Conservation (phyloP, 2,113 vertebrate species). For the Apus apus region DNA sequence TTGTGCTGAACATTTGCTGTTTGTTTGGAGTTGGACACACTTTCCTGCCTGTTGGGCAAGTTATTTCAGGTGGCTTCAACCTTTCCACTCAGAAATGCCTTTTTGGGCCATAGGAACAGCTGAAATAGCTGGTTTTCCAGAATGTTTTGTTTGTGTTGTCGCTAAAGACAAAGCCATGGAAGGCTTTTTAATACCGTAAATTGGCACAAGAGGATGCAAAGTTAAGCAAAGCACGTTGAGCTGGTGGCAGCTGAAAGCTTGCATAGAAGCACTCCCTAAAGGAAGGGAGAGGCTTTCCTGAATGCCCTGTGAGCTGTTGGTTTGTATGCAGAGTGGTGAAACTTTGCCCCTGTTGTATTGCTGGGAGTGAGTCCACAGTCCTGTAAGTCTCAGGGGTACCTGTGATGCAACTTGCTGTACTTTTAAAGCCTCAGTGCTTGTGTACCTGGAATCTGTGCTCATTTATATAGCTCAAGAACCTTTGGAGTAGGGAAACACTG, state of each 20-base stretch:
- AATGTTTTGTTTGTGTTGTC: background rate
- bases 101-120: background rate
- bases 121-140: background rate
- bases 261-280: background rate
- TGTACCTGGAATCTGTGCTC: background rate
- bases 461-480: background rate
- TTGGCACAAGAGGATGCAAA: background rate
- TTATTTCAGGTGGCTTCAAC: background rate
- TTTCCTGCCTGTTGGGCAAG: background rate
- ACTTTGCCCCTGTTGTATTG: background rate
- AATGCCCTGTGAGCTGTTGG: fast-evolving
- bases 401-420: background rate
- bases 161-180: background rate
- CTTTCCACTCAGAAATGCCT: background rate
- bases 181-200: background rate
- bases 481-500: background rate
- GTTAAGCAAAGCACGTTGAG: background rate
- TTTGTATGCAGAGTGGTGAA: background rate
- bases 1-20: background rate
- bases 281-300: background rate
- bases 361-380: background rate
- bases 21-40: background rate
- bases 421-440: background rate
- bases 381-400: too few relatives aligned
- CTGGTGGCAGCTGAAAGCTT: background rate